Base-by-base conservation (phyloP, 2,113 vertebrate species). In the Muntiacus reevesi region DNA sequence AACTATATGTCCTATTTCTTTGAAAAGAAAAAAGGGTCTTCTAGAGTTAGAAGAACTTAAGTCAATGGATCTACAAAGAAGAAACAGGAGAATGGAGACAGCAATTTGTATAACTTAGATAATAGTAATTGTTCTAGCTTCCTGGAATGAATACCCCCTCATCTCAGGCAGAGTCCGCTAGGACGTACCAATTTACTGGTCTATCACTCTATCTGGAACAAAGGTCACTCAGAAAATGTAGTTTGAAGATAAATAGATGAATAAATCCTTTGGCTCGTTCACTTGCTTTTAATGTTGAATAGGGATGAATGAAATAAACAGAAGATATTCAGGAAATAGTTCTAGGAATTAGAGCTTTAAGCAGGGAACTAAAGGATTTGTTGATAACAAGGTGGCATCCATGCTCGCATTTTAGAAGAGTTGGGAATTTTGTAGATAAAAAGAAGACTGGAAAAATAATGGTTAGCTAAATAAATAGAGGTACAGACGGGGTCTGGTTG, bases 361-460 rank as follows among this genome's bases (percentile, higher is more conserved):
- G 50, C 25, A 92, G 19, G 11, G 89, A 96, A 89, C 27, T 64
- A 78, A 85, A 93, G 23, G 27, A 54, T 76, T 91, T 91, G 33
- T 59, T 87, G 62, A 47, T 33, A 93, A 40, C 4, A 59, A 27
- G 8, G 11, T 60, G 15, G 74, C 62, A 85, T 40, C 57, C n/a
- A 5, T 7, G 28, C 13, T 82, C 33, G 10, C 55, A 23, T 85
- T 93, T 96, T 87, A 60, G 59, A 83, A 87, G 47, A 64, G 47
- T 23, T 78, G 7, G 50, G 19, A 10, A 81, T 90, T 97, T 93
- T 95, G 43, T 94, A 94, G 82, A 81, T 40, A 94, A 40, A 90
- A 84, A 40, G 40, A 64, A 92, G 57, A 95, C 62, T 88, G 59
- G 36, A 52, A 95, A 95, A 92, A 87, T 60, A 95, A 82, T 84